Evolutionary conservation across 2,113 vertebrate species (phyloP), one percentile per base, ranked within the genome.

Genomic region (Scomber japonicus): DNA sequence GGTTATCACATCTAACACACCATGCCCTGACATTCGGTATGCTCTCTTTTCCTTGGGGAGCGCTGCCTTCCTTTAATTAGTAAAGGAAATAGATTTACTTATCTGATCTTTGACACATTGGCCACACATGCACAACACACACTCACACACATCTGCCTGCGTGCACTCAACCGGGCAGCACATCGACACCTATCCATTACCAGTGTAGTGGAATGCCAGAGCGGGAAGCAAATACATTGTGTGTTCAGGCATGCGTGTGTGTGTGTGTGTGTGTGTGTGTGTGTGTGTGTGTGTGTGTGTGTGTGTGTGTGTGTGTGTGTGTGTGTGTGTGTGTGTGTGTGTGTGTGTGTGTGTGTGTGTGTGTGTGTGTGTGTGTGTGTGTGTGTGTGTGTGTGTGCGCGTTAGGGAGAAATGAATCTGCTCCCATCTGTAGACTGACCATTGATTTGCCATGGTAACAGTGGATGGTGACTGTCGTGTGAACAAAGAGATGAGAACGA

Each of bases 371-470:
- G 66, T 59, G 68, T 56, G 56, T 72, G 61, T 51, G 68, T 56
- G 56, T 72, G 61, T 51, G 16, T 60, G 35, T 51, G 64, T 30
- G 46, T 48, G 75, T n/a, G 73, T 27, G 19, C 55, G 75, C 49
- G 57, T 50, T 35, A 7, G 60, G 30, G 68, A 60, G 65, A 80
- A 77, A 84, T 83, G 71, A 91, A 88, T 85, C 78, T 80, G 45
- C 87, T 83, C 78, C 90, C 89, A 85, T 93, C 90, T 85, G 84
- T 73, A 86, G 72, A 88, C 86, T 83, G 82, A 86, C 87, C 90
- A 90, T 93, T 83, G 93, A 92, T 93, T 92, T 81, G 85, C 86
- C 90, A 92, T 93, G 86, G 89, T 89, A 91, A 92, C 93, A 45
- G 85, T 80, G 74, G 78, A 74, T 84, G 74, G 92, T 77, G 77